phyloP scores from a whole-genome alignment of 2,888 invertebrate species.

The Caenorhabditis sinica region DNA sequence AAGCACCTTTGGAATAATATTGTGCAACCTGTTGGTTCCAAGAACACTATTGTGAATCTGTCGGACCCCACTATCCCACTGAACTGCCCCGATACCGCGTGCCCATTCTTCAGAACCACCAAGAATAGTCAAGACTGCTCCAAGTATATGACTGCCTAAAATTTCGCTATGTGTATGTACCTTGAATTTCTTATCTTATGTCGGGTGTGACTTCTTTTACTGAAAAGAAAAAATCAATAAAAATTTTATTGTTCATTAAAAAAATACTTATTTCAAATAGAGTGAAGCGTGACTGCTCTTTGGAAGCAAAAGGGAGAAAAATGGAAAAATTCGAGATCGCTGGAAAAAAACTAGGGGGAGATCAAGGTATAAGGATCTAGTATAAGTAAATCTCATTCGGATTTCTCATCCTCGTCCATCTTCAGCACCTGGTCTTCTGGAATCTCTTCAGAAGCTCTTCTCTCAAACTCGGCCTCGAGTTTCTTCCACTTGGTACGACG shows the following conservation, averaged over 20 bases:
- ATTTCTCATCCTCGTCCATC: constrained; percentile 1
- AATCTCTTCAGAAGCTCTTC: background rate
- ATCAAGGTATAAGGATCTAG: background rate
- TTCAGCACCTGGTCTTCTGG: constrained; percentile 38
- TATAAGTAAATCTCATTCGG: background rate
- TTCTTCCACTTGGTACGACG: constrained; percentile 99
- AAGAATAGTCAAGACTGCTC: constrained; percentile 71
- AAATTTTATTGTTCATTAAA: constrained; percentile 6
- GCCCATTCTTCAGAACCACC: constrained; percentile 75
- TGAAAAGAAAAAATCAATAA: no score
- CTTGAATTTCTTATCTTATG: constrained; percentile 3
- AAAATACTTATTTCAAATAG: no score
- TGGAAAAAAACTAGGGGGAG: background rate
- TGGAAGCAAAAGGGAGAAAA: background rate
- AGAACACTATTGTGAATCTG: constrained; percentile 64
- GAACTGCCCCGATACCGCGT: constrained; percentile 66
- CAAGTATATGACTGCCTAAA: constrained; percentile 51
- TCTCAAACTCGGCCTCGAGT: constrained; percentile 97
- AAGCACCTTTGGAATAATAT: constrained; percentile 76
- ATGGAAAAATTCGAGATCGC: no score
- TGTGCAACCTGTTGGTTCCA: constrained; percentile 71
- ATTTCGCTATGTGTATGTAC: constrained; percentile 20
- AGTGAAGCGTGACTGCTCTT: background rate
- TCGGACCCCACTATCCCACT: constrained; percentile 70
- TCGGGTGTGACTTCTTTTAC: constrained; percentile 22